Evolutionary conservation across 2,797 vertebrate species (phyloP).

Genomic region (Pseudochirops cupreus): DNA sequence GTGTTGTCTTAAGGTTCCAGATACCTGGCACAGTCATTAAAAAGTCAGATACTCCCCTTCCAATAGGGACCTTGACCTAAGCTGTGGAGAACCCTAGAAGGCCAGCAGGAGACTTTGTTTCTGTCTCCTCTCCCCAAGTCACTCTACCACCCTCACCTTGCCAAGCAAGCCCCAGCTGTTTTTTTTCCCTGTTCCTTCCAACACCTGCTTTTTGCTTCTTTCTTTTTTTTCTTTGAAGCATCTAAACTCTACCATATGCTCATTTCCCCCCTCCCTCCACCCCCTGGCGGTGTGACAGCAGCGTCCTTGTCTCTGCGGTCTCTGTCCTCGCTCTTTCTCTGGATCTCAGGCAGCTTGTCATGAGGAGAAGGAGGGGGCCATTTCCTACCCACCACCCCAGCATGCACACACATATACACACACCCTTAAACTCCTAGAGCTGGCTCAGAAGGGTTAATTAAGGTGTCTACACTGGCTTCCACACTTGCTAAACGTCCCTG

Average conservation of each 20-base stretch:
- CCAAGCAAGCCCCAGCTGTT: conserved; percentile 68
- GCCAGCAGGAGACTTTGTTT: background rate
- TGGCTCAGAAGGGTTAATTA: background rate
- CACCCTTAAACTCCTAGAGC: conserved; percentile 6
- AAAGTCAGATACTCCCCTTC: background rate
- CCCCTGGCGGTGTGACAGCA: background rate
- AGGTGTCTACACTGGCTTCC: conserved; percentile 9
- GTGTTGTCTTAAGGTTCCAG: background rate
- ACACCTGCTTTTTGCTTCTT: conserved; percentile 41
- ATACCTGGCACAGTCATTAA: background rate
- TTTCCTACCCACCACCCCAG: fast-evolving
- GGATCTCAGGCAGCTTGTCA: background rate
- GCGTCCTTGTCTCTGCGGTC: background rate
- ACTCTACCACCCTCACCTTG: background rate
- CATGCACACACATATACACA: background rate
- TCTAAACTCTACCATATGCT: conserved; percentile 54
- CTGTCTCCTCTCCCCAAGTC: background rate
- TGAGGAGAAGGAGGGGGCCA: background rate
- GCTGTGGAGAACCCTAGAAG: background rate
- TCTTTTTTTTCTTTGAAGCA: conserved; percentile 14
- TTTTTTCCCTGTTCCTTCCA: background rate
- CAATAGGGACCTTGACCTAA: background rate
- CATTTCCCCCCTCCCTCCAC: background rate
- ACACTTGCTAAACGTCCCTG: conserved; percentile 10
- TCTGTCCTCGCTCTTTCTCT: background rate